Evolutionary conservation across 30 jellyfish, hydroid and myxozoan species (phyloP).

Genomic region (Aurelia sp.): DNA sequence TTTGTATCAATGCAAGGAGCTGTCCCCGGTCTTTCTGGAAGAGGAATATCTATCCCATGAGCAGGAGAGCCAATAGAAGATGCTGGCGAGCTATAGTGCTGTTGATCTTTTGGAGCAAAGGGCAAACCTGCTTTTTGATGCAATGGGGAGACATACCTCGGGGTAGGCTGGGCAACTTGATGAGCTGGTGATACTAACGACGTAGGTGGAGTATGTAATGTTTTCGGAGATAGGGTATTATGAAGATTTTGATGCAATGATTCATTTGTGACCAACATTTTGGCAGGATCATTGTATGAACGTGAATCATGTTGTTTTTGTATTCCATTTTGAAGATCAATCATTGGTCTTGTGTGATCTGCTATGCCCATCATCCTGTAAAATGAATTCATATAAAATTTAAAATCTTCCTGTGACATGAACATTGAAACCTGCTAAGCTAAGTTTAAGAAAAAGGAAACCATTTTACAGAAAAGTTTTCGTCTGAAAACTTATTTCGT

Average conservation of each 20-base stretch:
- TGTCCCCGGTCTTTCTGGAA: slow-evolving; percentile 52
- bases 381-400: not conserved
- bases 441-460: too few species aligned
- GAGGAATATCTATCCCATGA: slow-evolving; percentile 2
- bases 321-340: slow-evolving; percentile 43
- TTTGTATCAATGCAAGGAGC: slow-evolving; percentile 45
- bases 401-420: not conserved
- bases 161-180: not conserved
- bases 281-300: slow-evolving; percentile 4
- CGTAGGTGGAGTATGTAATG: not conserved
- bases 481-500: too few species aligned
- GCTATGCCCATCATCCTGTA: slow-evolving; percentile 14
- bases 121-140: slow-evolving; percentile 22
- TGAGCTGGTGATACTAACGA: not conserved
- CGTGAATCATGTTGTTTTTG: not conserved
- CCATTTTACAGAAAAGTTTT: too few species aligned
- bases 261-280: not conserved
- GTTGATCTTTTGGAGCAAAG: slow-evolving; percentile 10
- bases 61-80: slow-evolving; percentile 31
- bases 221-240: slow-evolving; percentile 10
- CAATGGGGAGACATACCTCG: not conserved
- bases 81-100: slow-evolving; percentile 16
- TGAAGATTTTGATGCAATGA: not conserved
- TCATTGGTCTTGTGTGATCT: slow-evolving; percentile 26
- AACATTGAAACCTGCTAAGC: too few species aligned